A percentile compares a stretch with the other conserved stretches of the same genome.
phyloP scores from a whole-genome alignment of 2,888 invertebrate genomes.

The Nymphalis urticae region DNA sequence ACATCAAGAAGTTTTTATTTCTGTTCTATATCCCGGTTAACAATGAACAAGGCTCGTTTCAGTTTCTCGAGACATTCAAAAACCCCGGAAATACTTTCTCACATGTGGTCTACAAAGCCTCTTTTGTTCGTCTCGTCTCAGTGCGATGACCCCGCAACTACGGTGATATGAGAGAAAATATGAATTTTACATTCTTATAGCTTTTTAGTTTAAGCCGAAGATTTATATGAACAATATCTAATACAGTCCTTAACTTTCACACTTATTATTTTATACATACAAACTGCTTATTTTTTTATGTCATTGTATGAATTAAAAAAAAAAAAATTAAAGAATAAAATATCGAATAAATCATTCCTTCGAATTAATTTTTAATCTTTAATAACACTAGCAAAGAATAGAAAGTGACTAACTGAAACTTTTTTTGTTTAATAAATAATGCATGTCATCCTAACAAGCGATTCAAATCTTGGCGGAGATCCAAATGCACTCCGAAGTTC shows the following conservation, averaged over 20 bases:
- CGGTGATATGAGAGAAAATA: conserved; percentile 24
- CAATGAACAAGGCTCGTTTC: conserved; percentile 19
- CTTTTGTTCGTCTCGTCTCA: conserved; percentile 37
- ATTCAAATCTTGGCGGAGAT: conserved; percentile 23
- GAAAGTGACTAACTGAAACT: neutral
- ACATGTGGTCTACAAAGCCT: conserved; percentile 40
- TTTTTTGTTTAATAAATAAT: neutral
- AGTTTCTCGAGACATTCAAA: conserved; percentile 26
- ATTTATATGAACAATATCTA: too few relatives aligned
- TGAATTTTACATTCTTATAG: conserved; percentile 8
- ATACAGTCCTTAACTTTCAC: too few relatives aligned
- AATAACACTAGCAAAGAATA: neutral
- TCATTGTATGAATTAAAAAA: neutral
- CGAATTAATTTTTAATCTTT: neutral
- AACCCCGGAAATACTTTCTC: conserved; percentile 41
- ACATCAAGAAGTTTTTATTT: conserved; percentile 14
- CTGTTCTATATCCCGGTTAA: conserved; percentile 17
- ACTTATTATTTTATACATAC: too few relatives aligned
- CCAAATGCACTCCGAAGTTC: conserved; percentile 40
- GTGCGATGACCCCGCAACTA: conserved; percentile 37
- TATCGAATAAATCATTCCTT: neutral
- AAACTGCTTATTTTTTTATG: too few relatives aligned
- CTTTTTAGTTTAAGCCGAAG: too few relatives aligned
- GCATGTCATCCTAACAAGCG: conserved; percentile 18
- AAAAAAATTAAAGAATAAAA: neutral